These are phyloP conservation scores for Propithecus perrieri DNA, from an alignment of 2,797 vertebrate genomes.

Conservation along the genomic window DNA sequence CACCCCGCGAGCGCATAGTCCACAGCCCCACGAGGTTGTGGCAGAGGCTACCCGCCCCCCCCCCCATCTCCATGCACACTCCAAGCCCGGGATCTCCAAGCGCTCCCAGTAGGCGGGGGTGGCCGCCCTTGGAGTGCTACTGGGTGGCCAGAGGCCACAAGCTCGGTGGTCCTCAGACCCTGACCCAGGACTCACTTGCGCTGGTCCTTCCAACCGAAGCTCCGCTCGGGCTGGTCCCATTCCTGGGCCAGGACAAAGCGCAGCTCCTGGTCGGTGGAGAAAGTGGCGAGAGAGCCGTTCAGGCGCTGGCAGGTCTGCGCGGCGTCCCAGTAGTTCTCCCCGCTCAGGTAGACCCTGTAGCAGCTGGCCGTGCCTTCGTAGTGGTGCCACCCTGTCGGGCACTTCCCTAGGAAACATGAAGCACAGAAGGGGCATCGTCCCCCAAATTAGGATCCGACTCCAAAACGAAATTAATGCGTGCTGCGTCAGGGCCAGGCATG, in stretches of 20 bases:
- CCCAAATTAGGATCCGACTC: constrained; percentile 84
- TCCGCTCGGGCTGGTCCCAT: constrained; percentile 94
- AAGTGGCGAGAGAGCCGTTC: constrained; percentile 96
- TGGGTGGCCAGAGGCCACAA: neutral
- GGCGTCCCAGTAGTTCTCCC: constrained; percentile 98
- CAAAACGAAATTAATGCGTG: neutral
- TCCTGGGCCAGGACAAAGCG: constrained; percentile 97
- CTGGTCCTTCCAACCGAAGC: constrained; percentile 93
- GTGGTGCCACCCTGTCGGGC: constrained; percentile 98
- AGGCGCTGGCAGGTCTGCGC: constrained; percentile 97
- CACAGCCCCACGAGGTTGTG: neutral
- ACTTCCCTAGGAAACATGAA: constrained; percentile 95
- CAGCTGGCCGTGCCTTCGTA: constrained; percentile 99
- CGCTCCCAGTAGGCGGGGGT: neutral
- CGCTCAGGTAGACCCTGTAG: constrained; percentile 94
- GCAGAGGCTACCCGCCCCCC: neutral
- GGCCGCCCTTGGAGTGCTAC: neutral
- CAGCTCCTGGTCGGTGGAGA: constrained; percentile 97
- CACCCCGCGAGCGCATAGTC: too few species aligned
- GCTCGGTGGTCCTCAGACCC: neutral
- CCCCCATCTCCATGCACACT: neutral
- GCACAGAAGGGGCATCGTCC: constrained; percentile 83
- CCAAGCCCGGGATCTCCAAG: neutral
- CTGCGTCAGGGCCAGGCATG: neutral
- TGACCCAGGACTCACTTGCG: constrained; percentile 89